Conservation (phyloP, 2,888 invertebrate genomes). For the Mongoloraphidia duomilia region DNA sequence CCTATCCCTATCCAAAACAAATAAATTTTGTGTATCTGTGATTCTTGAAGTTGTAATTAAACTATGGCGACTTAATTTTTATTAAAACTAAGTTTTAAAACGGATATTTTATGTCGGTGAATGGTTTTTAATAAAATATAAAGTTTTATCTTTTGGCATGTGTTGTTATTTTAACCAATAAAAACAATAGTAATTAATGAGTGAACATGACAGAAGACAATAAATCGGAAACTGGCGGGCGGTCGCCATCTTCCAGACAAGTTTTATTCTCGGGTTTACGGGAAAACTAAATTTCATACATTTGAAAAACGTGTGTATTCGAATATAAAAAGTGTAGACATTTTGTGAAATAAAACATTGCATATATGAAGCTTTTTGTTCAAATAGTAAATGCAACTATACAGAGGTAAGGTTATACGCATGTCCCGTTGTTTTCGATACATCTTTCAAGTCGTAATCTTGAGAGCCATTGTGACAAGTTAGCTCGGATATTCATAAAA, state of each 20-base stretch:
- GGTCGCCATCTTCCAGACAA: conserved; percentile 44
- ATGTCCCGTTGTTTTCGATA: conserved; percentile 7
- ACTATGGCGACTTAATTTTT: conserved; percentile 8
- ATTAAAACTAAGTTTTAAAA: background rate
- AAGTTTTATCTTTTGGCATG: too few relatives aligned
- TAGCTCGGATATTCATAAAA: background rate
- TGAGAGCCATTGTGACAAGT: conserved; percentile 10
- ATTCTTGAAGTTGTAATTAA: conserved; percentile 6
- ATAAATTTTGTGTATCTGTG: conserved; percentile 11
- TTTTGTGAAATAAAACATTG: conserved; percentile 8
- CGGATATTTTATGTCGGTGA: too few relatives aligned
- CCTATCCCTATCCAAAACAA: conserved; percentile 17
- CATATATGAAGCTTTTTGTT: conserved; percentile 1
- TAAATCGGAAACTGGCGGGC: conserved; percentile 33
- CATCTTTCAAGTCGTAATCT: conserved; percentile 10
- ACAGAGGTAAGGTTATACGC: conserved; percentile 10
- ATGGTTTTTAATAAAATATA: too few relatives aligned
- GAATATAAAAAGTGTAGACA: conserved; percentile 8
- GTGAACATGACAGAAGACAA: conserved; percentile 33
- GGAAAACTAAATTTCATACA: conserved; percentile 14
- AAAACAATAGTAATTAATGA: conserved; percentile 17
- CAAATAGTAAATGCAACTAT: conserved; percentile 3
- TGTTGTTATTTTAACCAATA: too few relatives aligned
- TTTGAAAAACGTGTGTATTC: conserved; percentile 8
- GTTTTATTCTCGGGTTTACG: conserved; percentile 29